Percentiles rank a stretch among this genome's conserved stretches.
Conservation (phyloP, 2,797 vertebrate species). For the Geotrypetes seraphini region DNA sequence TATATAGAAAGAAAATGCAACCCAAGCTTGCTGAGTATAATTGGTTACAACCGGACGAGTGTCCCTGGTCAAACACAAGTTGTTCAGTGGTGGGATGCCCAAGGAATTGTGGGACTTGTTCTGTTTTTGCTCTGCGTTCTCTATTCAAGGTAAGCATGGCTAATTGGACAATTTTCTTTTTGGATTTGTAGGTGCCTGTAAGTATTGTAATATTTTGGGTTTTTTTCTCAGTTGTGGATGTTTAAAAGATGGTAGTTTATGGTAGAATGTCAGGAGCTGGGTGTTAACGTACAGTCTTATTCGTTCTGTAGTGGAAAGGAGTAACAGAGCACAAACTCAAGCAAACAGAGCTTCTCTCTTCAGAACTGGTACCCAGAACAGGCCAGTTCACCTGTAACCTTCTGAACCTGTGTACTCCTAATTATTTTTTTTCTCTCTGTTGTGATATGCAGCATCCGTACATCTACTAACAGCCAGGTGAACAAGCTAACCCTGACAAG, state of each 20-base stretch:
- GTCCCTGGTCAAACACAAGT: constrained; percentile 59
- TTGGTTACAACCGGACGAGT: constrained; percentile 81
- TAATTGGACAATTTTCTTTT: not conserved
- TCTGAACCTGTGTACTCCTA: no score
- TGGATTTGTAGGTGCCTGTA: not conserved
- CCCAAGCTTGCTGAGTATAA: constrained; percentile 87
- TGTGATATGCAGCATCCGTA: constrained; percentile 76
- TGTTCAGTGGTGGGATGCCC: constrained; percentile 96
- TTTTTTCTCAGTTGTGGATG: no score
- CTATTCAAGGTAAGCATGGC: constrained; percentile 79
- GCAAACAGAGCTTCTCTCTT: no score
- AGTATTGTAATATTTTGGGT: not conserved
- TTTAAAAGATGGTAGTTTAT: no score
- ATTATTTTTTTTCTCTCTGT: not conserved
- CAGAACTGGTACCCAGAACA: no score
- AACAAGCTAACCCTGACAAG: constrained; percentile 91
- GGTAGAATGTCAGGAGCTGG: no score
- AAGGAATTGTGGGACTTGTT: constrained; percentile 88
- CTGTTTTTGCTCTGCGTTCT: constrained; percentile 92
- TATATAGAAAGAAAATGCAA: constrained; percentile 88
- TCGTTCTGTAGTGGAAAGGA: no score
- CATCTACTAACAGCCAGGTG: constrained; percentile 88
- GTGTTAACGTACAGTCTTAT: no score
- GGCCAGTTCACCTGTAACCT: no score
- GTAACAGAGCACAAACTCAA: no score